Evolutionary conservation across 2,797 vertebrate genomes (phyloP), one percentile per base, ranked within the genome.

Genomic region (Dicrostonyx torquatus): DNA sequence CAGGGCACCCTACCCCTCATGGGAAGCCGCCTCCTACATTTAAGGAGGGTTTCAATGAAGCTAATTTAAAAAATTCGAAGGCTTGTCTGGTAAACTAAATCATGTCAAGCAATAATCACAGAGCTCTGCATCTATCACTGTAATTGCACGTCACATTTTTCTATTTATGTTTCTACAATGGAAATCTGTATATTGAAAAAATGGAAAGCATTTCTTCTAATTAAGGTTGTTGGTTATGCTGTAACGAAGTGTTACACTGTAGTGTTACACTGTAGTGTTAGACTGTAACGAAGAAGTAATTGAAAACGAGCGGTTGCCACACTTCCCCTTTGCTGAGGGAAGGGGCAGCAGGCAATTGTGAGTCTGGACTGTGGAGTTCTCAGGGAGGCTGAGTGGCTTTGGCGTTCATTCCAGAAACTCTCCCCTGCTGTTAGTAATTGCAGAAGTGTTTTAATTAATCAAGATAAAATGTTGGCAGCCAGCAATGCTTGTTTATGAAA

Each of bases 371-470:
- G 13, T 34, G 60, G 62, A 70, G 48, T 13, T 91, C 90, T 93
- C 84, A 50, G 73, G 58, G 88, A 89, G 76, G 20, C 58, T 40
- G 84, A 89, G 62, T 26, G 82, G 73, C 73, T 84, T 86, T 66
- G 15, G 58, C 20, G 80, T 13, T 4, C 92, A 96, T 95, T 88
- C 79, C 53, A 75, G 76, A 94, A 95, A 58, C 31, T 6, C 17
- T 90, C 90, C n/a, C 78, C 76, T 91, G 78, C 66, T 96, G 58
- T 93, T 90, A 62, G 82, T 82, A 94, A 91, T 83, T 92, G 92
- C 94, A 87, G 60, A 93, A 93, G 50, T 86, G 43, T 55, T 88
- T 96, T 60, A 91, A 58, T 95, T 96, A 95, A 93, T 87, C 78
- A 92, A 79, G 73, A 94, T 95, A 79, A 88, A 75, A 72, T 93